Conservation (phyloP, 2,797 vertebrate species). For the Acipenser ruthenus region DNA sequence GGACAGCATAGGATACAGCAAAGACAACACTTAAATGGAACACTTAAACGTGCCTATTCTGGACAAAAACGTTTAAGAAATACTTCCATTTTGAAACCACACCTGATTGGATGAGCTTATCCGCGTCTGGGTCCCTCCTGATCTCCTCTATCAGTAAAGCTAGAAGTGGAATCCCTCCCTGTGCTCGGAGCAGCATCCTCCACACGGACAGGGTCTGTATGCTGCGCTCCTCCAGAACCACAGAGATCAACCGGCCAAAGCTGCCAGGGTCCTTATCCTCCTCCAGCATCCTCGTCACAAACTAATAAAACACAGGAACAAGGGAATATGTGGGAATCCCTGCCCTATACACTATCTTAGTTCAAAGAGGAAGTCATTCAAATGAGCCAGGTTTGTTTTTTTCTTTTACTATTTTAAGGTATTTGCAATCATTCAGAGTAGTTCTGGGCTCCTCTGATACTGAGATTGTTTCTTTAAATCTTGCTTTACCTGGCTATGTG, state of each 20-base stretch:
- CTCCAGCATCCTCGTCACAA: constrained; percentile 42
- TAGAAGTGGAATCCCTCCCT: constrained; percentile 27
- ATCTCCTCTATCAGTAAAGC: constrained; percentile 46
- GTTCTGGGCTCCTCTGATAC: too few relatives aligned
- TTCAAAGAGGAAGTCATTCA: too few relatives aligned
- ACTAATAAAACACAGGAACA: constrained; percentile 33
- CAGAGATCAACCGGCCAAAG: constrained; percentile 37
- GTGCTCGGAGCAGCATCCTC: constrained; percentile 47
- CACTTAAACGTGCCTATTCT: too few relatives aligned
- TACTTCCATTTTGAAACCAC: neutral
- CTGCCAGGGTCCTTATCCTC: constrained; percentile 19
- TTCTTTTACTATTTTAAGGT: too few relatives aligned
- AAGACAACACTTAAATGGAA: too few relatives aligned
- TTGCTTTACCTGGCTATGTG: too few relatives aligned
- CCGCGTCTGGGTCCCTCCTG: constrained; percentile 37
- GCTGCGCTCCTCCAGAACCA: constrained; percentile 41
- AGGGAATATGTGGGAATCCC: neutral
- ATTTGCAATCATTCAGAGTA: too few relatives aligned
- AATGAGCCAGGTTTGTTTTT: too few relatives aligned
- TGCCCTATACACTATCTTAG: too few relatives aligned
- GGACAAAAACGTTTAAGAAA: too few relatives aligned
- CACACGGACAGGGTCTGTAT: constrained; percentile 43
- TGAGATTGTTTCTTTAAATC: too few relatives aligned
- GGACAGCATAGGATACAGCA: too few relatives aligned
- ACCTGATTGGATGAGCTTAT: constrained; percentile 48